phyloP scores from a whole-genome alignment of 2,888 invertebrate genomes.

The Trissolcus brochymenae region DNA sequence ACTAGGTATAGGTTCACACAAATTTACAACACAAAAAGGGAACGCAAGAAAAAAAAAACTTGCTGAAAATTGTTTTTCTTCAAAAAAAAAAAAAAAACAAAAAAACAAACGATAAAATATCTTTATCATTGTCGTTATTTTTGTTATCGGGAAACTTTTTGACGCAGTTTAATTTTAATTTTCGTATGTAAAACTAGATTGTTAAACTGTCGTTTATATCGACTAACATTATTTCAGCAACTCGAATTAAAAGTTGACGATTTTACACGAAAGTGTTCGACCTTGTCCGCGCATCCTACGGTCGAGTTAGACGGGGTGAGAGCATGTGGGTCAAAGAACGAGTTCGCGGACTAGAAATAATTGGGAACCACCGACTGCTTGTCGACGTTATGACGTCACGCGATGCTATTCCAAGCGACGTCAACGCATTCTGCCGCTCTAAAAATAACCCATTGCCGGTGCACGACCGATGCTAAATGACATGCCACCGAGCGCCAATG shows the following conservation, averaged over 20 bases:
- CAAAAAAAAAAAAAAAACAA: too few relatives aligned
- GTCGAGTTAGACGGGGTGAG: conserved; percentile 8
- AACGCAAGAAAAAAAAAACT: too few relatives aligned
- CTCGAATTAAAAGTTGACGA: conserved; percentile 5
- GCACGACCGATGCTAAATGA: conserved; percentile 57
- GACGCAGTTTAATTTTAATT: too few relatives aligned
- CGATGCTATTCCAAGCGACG: conserved; percentile 66
- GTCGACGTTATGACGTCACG: conserved; percentile 68
- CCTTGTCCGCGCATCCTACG: conserved; percentile 50
- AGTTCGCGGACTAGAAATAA: conserved; percentile 65
- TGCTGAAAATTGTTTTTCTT: too few relatives aligned
- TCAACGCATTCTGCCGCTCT: conserved; percentile 63
- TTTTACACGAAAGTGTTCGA: conserved; percentile 54
- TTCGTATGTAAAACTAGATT: too few relatives aligned
- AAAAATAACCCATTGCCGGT: conserved; percentile 64
- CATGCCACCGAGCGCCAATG: conserved; percentile 48
- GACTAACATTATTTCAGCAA: too few relatives aligned
- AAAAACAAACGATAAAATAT: too few relatives aligned
- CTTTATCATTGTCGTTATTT: too few relatives aligned
- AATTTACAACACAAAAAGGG: too few relatives aligned
- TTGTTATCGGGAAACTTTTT: too few relatives aligned
- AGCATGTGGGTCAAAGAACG: conserved; percentile 68
- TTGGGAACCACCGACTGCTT: conserved; percentile 64
- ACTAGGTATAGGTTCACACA: background rate
- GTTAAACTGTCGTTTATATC: too few relatives aligned